A percentile compares a stretch with the other conserved stretches of the same genome.
Evolutionary conservation across 2,888 invertebrate species (phyloP).

Genomic region (Campoplex nolae): DNA sequence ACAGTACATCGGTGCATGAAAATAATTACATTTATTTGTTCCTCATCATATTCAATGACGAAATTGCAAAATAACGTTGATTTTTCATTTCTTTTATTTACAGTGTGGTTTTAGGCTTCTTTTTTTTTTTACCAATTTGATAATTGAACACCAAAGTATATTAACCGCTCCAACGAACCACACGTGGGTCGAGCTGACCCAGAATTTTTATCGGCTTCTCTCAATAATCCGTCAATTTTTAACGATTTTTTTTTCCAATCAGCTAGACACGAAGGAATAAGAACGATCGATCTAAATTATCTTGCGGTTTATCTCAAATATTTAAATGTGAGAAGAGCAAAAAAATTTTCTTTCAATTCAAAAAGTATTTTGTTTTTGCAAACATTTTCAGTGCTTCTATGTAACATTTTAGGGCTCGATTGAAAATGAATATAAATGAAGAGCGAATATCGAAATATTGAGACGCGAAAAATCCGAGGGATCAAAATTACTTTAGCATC

Average conservation of each 20-base stretch:
- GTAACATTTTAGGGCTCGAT: neutral
- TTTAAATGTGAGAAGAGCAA: neutral
- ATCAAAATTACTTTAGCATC: neutral
- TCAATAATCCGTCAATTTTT: neutral
- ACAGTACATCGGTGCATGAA: constrained; percentile 14
- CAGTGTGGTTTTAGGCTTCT: neutral
- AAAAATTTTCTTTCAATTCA: neutral
- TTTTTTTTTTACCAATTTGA: no score
- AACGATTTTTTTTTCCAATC: neutral
- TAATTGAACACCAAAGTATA: no score
- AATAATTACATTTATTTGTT: neutral
- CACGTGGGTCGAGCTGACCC: neutral
- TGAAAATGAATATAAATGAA: constrained; percentile 16
- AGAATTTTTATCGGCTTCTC: neutral
- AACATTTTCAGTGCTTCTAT: neutral
- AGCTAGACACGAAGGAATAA: neutral
- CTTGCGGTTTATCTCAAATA: neutral
- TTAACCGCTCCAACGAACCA: no score
- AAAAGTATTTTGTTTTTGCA: neutral
- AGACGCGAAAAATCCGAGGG: neutral
- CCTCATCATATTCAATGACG: neutral
- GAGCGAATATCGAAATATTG: neutral
- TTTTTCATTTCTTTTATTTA: neutral
- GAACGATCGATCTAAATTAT: neutral
- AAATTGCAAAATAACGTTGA: neutral